Evolutionary conservation across 2,797 vertebrate species (phyloP).

Genomic region (Syndactyla subalaris): DNA sequence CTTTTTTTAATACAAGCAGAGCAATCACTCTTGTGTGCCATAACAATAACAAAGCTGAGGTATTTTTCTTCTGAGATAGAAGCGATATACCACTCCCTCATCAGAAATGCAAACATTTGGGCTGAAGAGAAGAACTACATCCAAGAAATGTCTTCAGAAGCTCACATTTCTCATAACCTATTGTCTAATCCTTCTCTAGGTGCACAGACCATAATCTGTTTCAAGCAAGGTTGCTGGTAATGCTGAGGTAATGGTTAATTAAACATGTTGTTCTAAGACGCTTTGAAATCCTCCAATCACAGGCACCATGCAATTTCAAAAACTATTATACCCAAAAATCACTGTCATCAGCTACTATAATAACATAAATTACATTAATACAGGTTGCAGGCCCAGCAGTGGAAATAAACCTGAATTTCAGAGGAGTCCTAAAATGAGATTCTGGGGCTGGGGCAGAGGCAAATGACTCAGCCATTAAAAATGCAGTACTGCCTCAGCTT

Average conservation of each 20-base stretch:
- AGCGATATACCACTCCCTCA: neutral
- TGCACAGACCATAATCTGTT: neutral
- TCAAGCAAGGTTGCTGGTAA: neutral
- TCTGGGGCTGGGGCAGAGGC: neutral
- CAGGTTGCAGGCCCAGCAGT: neutral
- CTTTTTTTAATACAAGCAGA: neutral
- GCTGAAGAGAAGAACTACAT: neutral
- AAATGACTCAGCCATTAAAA: neutral
- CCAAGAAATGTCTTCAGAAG: neutral
- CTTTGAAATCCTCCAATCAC: neutral
- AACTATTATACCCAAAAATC: neutral
- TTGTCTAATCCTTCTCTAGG: neutral
- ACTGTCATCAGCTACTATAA: neutral
- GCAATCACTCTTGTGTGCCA: neutral
- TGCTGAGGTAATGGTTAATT: neutral
- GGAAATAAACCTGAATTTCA: neutral
- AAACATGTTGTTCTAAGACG: neutral
- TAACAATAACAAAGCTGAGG: neutral
- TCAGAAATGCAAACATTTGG: conserved; percentile 17
- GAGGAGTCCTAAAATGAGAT: neutral
- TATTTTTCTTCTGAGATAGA: neutral
- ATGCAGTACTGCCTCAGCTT: neutral
- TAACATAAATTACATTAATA: neutral
- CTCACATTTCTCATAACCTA: neutral
- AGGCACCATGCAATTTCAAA: neutral